Percentiles rank a stretch among this genome's conserved stretches.
Conservation (phyloP, 2,113 vertebrate genomes). For the Gadus chalcogrammus region DNA sequence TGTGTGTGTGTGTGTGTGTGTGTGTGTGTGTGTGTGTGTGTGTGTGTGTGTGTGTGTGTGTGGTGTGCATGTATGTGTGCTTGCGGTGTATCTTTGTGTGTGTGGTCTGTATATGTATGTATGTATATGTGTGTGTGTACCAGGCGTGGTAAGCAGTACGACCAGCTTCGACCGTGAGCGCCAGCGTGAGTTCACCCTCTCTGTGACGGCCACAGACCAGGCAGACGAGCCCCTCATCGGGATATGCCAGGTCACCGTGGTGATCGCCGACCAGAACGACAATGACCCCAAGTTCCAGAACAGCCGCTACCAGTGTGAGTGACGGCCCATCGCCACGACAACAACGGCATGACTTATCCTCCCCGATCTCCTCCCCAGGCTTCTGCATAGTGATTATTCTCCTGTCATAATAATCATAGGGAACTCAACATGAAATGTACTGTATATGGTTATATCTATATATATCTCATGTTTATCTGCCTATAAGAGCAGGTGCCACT, state of each 20-base stretch:
- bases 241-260: conserved; percentile 78
- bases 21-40: not conserved
- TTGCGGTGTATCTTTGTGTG: too few relatives aligned
- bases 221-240: conserved; percentile 82
- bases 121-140: not conserved
- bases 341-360: too few relatives aligned
- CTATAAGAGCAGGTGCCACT: too few relatives aligned
- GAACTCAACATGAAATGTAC: too few relatives aligned
- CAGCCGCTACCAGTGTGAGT: conserved; percentile 83
- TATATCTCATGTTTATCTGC: too few relatives aligned
- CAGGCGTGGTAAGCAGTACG: conserved; percentile 79
- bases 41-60: not conserved
- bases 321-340: not conserved
- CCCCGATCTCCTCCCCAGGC: not conserved
- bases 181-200: conserved; percentile 77
- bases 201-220: conserved; percentile 82
- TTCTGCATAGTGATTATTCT: too few relatives aligned
- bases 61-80: too few relatives aligned
- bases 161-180: conserved; percentile 83
- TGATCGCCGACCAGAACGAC: conserved; percentile 83
- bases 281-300: conserved; percentile 88
- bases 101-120: too few relatives aligned
- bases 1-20: too few relatives aligned
- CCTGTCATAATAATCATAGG: too few relatives aligned
- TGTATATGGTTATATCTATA: too few relatives aligned